Evolutionary conservation across 2,888 invertebrate species (phyloP), one percentile per base, ranked within the genome.

Genomic region (Hartigia nigra): DNA sequence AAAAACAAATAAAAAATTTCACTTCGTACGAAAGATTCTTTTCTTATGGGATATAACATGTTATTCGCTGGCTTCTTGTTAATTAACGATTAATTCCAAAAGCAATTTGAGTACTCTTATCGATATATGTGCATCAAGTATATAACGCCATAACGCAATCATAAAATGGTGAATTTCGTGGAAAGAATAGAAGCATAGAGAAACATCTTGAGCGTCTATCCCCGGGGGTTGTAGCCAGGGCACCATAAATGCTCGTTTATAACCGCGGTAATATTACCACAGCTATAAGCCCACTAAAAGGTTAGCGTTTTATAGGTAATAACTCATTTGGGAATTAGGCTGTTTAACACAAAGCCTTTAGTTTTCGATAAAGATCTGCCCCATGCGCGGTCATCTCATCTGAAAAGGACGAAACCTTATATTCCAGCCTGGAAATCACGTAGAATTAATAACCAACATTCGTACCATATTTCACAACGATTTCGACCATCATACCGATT

Each of bases 321-420:
- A 89, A 90, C 86, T 90, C 88, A 89, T 87, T 86, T 85, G 84
- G 81, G 85, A 89, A 89, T 90, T 89, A 88, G 88, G 82, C 88
- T 88, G 87, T 89, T 89, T 88, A 89, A 87, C 86, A 85, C 88
- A 87, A 87, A 80, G 86, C 83, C 86, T 86, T 86, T 87, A 84
- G 75, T 84, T 86, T 84, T 86, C 85, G 86, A 87, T 87, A 87
- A 87, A 84, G 84, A 88, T 88, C 85, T 85, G 74, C 74, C 55
- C 23, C 23, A 23, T 55, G 14, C 14, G 55, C 23, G 23, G 23
- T 31, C 72, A 72, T 72, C 31, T 14, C 72, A 31, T 72, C 31
- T 31, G n/a, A 31, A 31, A 23, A 55, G 55, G 23, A 55, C 55
- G 55, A 55, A 55, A 23, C 55, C 23, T 55, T 23, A 55, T 23